Base-by-base conservation (phyloP, 2,797 vertebrate genomes). In the Australoheros facetus region DNA sequence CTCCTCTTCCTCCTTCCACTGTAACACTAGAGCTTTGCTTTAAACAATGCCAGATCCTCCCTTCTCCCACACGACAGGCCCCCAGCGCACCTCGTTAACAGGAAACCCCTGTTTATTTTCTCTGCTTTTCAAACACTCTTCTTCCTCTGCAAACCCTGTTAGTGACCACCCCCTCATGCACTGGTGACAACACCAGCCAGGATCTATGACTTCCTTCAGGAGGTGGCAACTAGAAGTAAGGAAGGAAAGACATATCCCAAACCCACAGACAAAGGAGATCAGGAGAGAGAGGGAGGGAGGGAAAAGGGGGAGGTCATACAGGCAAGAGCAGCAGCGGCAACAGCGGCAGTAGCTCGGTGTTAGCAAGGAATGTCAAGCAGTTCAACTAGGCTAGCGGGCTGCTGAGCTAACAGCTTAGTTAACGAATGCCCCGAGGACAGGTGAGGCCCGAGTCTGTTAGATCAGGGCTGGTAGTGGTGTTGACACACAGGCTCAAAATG, bases 101-200 rank as follows among this genome's bases (percentile, higher is more conserved):
- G 95, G 95, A 96, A 96, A 95, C 88, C 87, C 91, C 93, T 94
- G 93, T 96, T 96, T 96, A 95, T 96, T 95, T 94, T 94, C 93
- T 80, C 82, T 81, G 78, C 89, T 91, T 94, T 94, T 93, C 89
- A 93, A 94, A 93, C 93, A 93, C 92, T 90, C 89, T 83, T 93
- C 91, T 94, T 93, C 92, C 93, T 91, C 86, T 88, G 88, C 90
- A 90, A 92, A 89, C 85, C 86, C 87, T 83, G 79, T 91, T 80
- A 89, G 83, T 85, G 84, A 80, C 89, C 88, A 71, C 57, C 77
- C 62, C 56, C 23, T n/a, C 19, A 30, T 13, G 45, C 37, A 51
- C 42, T 71, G 51, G 89, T 89, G 92, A 93, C 93, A 93, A 91
- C 92, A 90, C 87, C 91, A 88, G 85, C 79, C 83, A 83, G 85